Evolutionary conservation across 64 coral and sea anemone genomes (phyloP).

Genomic region (Dendronephthya gigantea): DNA sequence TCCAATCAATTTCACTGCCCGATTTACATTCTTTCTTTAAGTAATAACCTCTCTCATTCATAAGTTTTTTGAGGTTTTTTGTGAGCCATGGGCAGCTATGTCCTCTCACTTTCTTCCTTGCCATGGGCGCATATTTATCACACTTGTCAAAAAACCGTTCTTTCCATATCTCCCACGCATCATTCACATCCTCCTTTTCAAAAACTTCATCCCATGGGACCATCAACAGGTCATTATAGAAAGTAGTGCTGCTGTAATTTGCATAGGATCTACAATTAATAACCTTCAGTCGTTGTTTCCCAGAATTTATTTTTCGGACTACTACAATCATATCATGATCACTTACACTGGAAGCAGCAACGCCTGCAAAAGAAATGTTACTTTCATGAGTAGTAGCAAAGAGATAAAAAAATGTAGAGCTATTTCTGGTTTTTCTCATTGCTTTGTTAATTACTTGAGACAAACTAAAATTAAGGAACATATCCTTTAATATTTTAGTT

Average conservation of each 20-base stretch:
- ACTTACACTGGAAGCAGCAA: slow-evolving; percentile 21
- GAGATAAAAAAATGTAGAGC: slow-evolving; percentile 22
- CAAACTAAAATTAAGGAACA: slow-evolving; percentile 14
- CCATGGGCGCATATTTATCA: not conserved
- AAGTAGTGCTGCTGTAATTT: not conserved
- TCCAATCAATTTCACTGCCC: not conserved
- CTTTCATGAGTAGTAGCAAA: slow-evolving; percentile 12
- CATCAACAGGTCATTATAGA: not conserved
- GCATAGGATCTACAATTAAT: not conserved
- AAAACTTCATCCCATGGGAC: not conserved
- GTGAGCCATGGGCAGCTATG: not conserved
- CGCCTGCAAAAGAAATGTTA: not conserved
- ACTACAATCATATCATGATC: slow-evolving; percentile 23
- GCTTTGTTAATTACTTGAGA: slow-evolving; percentile 18
- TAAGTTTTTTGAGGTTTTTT: not conserved
- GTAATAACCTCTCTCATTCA: not conserved
- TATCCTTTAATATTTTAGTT: slow-evolving; percentile 23
- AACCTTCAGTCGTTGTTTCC: not conserved
- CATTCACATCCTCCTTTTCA: not conserved
- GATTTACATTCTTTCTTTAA: not conserved
- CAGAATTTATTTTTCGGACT: slow-evolving; percentile 22
- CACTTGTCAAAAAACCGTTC: not conserved
- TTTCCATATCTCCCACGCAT: not conserved
- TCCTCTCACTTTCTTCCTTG: not conserved
- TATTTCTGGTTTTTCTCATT: slow-evolving; percentile 7